These are phyloP conservation scores for Agonopterix heracliana DNA, from an alignment of 2,888 invertebrate species.

Conservation along the genomic window DNA sequence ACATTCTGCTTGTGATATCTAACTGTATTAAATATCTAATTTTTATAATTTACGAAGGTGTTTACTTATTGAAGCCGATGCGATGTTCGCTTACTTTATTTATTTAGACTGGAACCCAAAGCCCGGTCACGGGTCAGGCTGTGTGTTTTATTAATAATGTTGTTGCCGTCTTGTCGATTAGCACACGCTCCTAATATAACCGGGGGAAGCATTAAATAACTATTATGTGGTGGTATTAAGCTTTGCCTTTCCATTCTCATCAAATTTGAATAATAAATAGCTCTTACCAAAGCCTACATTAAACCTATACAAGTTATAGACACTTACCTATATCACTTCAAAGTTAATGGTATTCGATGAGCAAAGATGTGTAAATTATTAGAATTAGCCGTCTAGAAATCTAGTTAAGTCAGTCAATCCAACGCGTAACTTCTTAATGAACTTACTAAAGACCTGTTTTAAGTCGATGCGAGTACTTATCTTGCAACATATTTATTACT, in stretches of 20 bases:
- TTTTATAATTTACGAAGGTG: no score
- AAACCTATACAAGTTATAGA: slow-evolving; percentile 10
- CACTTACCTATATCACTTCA: neutral
- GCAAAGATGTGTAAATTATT: neutral
- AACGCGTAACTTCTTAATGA: neutral
- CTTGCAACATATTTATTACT: neutral
- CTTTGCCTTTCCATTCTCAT: slow-evolving; percentile 22
- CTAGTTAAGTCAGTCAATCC: neutral
- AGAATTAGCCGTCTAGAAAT: neutral
- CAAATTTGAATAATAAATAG: slow-evolving; percentile 28
- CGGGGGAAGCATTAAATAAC: slow-evolving; percentile 27
- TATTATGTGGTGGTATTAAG: slow-evolving; percentile 8
- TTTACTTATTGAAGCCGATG: no score
- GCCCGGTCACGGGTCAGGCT: slow-evolving; percentile 25
- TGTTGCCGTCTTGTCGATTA: slow-evolving; percentile 27
- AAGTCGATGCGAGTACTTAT: neutral
- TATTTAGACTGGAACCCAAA: no score
- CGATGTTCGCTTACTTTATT: no score
- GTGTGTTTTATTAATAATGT: slow-evolving; percentile 45
- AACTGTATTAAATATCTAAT: no score
- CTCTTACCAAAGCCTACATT: slow-evolving; percentile 5
- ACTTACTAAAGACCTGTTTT: neutral
- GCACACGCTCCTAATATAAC: slow-evolving; percentile 26
- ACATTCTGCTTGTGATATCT: no score
- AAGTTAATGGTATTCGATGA: no score